Evolutionary conservation across 2,797 vertebrate species (phyloP).

Genomic region (Miichthys miiuy): DNA sequence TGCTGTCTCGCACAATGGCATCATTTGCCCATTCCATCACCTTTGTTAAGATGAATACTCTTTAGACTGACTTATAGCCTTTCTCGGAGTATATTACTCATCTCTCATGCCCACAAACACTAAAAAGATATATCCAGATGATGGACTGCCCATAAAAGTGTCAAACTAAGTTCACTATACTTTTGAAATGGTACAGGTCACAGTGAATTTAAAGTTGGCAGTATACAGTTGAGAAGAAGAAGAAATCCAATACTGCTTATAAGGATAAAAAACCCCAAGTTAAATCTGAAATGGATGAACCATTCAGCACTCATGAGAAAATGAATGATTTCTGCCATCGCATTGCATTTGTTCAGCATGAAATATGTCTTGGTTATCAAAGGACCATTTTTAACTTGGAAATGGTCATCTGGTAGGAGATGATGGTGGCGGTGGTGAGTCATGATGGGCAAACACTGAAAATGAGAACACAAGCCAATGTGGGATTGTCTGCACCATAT

Average conservation of each 20-base stretch:
- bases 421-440: slow-evolving; percentile 32
- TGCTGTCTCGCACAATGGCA: slow-evolving; percentile 22
- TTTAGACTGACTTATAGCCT: slow-evolving; percentile 41
- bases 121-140: slow-evolving; percentile 57
- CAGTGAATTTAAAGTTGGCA: slow-evolving; percentile 48
- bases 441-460: slow-evolving; percentile 14
- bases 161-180: slow-evolving; percentile 41
- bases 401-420: slow-evolving; percentile 25
- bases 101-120: slow-evolving; percentile 39
- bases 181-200: slow-evolving; percentile 57
- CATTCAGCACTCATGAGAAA: slow-evolving; percentile 25
- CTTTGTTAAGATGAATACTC: slow-evolving; percentile 38
- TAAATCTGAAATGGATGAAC: slow-evolving; percentile 25
- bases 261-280: slow-evolving; percentile 29
- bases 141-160: slow-evolving; percentile 53
- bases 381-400: slow-evolving; percentile 4
- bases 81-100: slow-evolving; percentile 34
- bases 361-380: slow-evolving; percentile 26
- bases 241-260: slow-evolving; percentile 26
- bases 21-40: slow-evolving; percentile 11
- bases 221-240: slow-evolving; percentile 25
- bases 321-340: slow-evolving; percentile 13
- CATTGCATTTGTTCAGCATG: slow-evolving; percentile 21
- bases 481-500: neutral
- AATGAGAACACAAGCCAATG: slow-evolving; percentile 10